Evolutionary conservation across 2,888 invertebrate genomes (phyloP).

Genomic region (Podabrus alpinus): DNA sequence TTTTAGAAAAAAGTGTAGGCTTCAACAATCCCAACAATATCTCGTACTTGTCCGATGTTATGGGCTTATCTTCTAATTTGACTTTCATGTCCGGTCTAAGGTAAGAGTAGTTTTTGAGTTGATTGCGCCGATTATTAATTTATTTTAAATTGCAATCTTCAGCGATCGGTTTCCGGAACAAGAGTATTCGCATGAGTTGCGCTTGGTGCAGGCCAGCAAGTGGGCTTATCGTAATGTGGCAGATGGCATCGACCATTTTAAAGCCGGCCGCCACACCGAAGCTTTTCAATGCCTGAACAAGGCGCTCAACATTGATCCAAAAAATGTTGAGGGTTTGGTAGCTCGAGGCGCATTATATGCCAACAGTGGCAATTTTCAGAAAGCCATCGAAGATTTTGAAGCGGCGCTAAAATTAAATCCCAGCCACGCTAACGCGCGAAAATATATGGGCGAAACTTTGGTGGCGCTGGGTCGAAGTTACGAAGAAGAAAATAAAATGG

Average conservation of each 20-base stretch:
- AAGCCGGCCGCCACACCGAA: conserved; percentile 89
- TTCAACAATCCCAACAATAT: conserved; percentile 90
- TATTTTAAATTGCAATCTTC: conserved; percentile 15
- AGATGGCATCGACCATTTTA: conserved; percentile 95
- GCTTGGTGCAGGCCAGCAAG: conserved; percentile 89
- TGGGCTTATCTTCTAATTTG: conserved; percentile 73
- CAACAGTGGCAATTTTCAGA: conserved; percentile 90
- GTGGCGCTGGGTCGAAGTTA: conserved; percentile 87
- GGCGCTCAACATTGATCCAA: conserved; percentile 88
- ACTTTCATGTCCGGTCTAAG: conserved; percentile 72
- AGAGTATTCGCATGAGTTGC: conserved; percentile 82
- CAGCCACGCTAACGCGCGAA: conserved; percentile 89
- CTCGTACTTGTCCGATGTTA: conserved; percentile 76
- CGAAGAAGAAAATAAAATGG: conserved; percentile 83
- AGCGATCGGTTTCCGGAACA: conserved; percentile 77
- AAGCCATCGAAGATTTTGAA: conserved; percentile 94
- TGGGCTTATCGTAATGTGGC: conserved; percentile 92
- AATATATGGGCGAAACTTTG: conserved; percentile 91
- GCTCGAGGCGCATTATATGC: conserved; percentile 92
- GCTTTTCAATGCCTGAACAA: conserved; percentile 94
- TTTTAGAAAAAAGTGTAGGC: conserved; percentile 80
- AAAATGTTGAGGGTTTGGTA: conserved; percentile 90
- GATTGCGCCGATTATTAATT: neutral
- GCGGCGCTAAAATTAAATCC: conserved; percentile 86
- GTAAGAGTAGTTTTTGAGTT: conserved; percentile 56